Evolutionary conservation across 53 echinoderm and acorn worm species (phyloP), one percentile per base, ranked within the genome.

Genomic region (Stichopus horrens): DNA sequence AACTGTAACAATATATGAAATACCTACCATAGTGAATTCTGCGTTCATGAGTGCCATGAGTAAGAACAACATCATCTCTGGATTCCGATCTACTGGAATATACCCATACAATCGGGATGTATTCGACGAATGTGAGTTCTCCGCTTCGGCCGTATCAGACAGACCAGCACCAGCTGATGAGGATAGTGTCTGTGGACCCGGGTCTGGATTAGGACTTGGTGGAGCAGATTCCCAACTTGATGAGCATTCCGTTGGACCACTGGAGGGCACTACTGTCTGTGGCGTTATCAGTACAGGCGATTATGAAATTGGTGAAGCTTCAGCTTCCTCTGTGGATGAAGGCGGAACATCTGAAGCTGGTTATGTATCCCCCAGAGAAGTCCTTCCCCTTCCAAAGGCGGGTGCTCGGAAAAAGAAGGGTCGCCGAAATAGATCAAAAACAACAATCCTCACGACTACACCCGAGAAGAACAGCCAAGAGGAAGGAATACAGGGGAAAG

Each of bases 81-180:
- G 78, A 14, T 78, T 78, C 55, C 21, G 54, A 54, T 53, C 79
- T 18, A 55, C 55, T 7, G 55, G 79, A 79, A 79, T 79, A 18
- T 79, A 79, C 56, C 79, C 56, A 7, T 79, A 79, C 13, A 79
- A 79, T 57, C 55, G 79, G 21, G 79, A 79, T 54, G 53, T 79
- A 55, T 79, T 55, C 57, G 55, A 8, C 37, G 56, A 79, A 21
- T 79, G 55, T 7, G 79, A 79, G 14, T 79, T 79, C 9, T 14
- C 79, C 53, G 19, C 16, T 19, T 55, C 79, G 19, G 54, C 57
- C 20, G 13, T 79, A 56, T 79, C 79, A 8, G 79, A 79, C 79
- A 79, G 56, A 79, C 79, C 79, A 18, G 79, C 16, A 79, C 55
- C 79, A 51, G 55, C 51, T 55, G 14, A 54, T 4, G 23, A 21